phyloP scores from a whole-genome alignment of 1,140 invertebrate species.

The Drosophila albomicans region DNA sequence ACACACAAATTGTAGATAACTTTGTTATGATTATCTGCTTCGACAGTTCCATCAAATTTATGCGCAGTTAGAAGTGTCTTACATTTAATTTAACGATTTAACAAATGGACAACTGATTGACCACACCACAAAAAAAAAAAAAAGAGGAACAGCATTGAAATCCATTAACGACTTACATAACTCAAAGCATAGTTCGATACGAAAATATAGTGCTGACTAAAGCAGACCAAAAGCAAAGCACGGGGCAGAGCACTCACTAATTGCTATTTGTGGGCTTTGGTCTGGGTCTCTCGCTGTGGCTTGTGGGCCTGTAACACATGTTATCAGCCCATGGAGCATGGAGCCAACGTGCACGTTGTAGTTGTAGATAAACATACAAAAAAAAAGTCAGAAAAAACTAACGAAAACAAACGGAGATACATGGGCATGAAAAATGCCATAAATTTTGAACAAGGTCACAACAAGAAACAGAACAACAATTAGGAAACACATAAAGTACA shows the following conservation, averaged over 20 bases:
- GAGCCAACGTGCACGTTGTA: slow-evolving; percentile 50
- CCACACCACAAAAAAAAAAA: slow-evolving; percentile 5
- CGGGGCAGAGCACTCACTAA: slow-evolving; percentile 15
- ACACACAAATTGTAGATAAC: neutral
- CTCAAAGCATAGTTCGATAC: slow-evolving; percentile 29
- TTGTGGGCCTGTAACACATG: slow-evolving; percentile 51
- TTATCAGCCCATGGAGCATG: slow-evolving; percentile 50
- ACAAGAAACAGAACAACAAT: slow-evolving; percentile 64
- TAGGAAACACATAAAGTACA: slow-evolving; percentile 45
- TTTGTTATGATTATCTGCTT: neutral
- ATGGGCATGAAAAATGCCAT: slow-evolving; percentile 61
- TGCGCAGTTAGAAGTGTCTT: slow-evolving; percentile 13
- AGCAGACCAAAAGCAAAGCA: slow-evolving; percentile 29
- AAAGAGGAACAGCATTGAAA: neutral
- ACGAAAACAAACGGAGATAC: slow-evolving; percentile 20
- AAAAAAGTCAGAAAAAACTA: slow-evolving; percentile 35
- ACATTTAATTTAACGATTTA: slow-evolving; percentile 13
- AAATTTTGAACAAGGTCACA: slow-evolving; percentile 81
- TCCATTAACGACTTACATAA: slow-evolving; percentile 32
- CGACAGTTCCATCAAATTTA: slow-evolving; percentile 23
- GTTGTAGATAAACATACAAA: slow-evolving; percentile 65
- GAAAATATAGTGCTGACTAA: slow-evolving; percentile 41
- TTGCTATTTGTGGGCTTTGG: slow-evolving; percentile 39
- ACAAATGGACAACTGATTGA: slow-evolving; percentile 7
- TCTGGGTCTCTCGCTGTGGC: neutral